These are phyloP conservation scores for Trematomus bernacchii DNA, from an alignment of 2,797 vertebrate species.

Conservation along the genomic window DNA sequence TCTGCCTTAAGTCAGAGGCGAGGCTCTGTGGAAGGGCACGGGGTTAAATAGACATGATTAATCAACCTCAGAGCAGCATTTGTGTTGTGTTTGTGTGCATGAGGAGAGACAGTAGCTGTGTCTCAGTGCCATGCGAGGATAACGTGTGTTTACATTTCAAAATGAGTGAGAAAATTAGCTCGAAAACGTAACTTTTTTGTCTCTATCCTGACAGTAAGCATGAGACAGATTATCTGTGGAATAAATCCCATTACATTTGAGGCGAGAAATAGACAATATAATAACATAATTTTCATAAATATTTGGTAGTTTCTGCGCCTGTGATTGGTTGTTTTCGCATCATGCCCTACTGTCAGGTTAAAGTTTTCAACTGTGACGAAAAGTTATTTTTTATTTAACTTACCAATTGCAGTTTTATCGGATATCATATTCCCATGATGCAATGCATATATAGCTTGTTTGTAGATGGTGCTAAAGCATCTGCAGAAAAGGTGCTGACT, in stretches of 20 bases:
- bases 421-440: not conserved
- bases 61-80: conserved; percentile 44
- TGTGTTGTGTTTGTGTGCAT: not conserved
- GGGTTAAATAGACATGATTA: conserved; percentile 76
- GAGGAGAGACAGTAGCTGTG: not conserved
- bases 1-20: conserved; percentile 56
- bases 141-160: not conserved
- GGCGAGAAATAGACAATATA: too few species aligned
- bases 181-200: too few species aligned
- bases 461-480: conserved; percentile 14
- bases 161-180: not conserved
- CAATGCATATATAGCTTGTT: not conserved
- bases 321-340: too few species aligned
- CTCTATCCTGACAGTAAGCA: too few species aligned
- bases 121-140: not conserved
- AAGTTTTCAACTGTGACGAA: too few species aligned
- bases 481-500: not conserved
- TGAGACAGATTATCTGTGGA: too few species aligned
- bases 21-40: conserved; percentile 42
- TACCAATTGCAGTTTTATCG: not conserved
- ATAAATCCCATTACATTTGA: too few species aligned
- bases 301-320: too few species aligned
- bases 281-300: too few species aligned
- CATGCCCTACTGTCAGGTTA: too few species aligned
- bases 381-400: too few species aligned